Percentiles rank a stretch among this genome's conserved stretches.
These are phyloP conservation scores for Acanthococcus lagerstroemiae DNA, from an alignment of 2,888 invertebrate species.

Conservation along the genomic window DNA sequence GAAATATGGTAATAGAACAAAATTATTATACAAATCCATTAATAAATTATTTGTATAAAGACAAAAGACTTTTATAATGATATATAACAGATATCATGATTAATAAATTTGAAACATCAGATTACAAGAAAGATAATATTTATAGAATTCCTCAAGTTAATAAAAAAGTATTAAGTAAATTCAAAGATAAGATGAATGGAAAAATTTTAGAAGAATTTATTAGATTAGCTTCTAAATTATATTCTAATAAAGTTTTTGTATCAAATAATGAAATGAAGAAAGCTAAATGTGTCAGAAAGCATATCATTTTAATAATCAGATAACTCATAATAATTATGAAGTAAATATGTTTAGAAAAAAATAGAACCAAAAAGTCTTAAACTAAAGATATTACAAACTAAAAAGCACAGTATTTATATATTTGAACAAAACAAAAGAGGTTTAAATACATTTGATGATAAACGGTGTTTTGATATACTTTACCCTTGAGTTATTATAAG, in stretches of 20 bases:
- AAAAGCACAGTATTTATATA: too few species aligned
- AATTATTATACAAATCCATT: not conserved
- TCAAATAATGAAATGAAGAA: not conserved
- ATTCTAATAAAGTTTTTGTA: constrained; percentile 8
- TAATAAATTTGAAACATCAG: too few species aligned
- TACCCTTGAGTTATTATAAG: too few species aligned
- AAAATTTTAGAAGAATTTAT: constrained; percentile 6
- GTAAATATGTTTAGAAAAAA: not conserved
- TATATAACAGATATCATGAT: not conserved
- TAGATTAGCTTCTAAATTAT: constrained; percentile 6
- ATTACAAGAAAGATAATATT: not conserved
- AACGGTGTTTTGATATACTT: too few species aligned
- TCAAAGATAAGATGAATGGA: constrained; percentile 4
- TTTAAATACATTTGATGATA: too few species aligned
- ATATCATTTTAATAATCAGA: not conserved
- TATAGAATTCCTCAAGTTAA: not conserved
- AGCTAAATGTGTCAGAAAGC: not conserved
- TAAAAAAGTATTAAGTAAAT: too few species aligned
- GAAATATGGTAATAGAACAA: not conserved
- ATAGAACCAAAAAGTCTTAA: not conserved
- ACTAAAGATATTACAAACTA: too few species aligned
- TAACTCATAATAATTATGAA: not conserved
- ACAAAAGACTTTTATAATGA: not conserved
- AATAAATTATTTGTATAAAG: too few species aligned
- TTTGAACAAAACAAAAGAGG: too few species aligned